Base-by-base conservation (phyloP, 2,888 invertebrate species). In the Cabera pusaria region DNA sequence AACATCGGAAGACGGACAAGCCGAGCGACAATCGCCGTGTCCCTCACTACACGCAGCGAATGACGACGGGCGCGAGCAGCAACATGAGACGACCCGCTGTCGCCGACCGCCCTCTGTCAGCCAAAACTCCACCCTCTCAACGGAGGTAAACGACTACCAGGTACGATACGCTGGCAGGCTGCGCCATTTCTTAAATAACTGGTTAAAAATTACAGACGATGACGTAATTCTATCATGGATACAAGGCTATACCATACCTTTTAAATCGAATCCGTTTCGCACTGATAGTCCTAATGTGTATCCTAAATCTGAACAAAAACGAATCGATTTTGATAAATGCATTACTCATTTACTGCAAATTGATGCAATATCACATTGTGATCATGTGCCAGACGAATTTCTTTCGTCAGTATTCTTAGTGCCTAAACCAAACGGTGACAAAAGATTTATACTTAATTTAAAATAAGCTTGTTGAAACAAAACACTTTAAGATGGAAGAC, bases 191-290 rank as follows among this genome's bases (percentile, higher is more conserved):
- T 1, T 1, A n/a, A 1, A 9, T 9, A 6, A 17, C 2, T 27
- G 27, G 27, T 8, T 2, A 9, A 1, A 10, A n/a, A 23, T 23
- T 2, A 11, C 23, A n/a, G 8, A 11, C 1, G n/a, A n/a, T n/a
- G n/a, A n/a, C n/a, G n/a, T n/a, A n/a, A n/a, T n/a, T n/a, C n/a
- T n/a, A n/a, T n/a, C n/a, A n/a, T n/a, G n/a, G n/a, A n/a, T n/a
- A n/a, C n/a, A n/a, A n/a, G n/a, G n/a, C n/a, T 29, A 21, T 9
- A 29, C n/a, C 2, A 29, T 29, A 1, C 29, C 29, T 12, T 29
- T 29, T 21, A 5, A 1, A 0, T 12, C 4, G 1, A 7, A 1
- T n/a, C 20, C 12, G n/a, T 2, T 1, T 12, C 29, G 7, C 12
- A 4, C 4, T 5, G 5, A 7, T 2, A 3, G 12, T 5, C 29